Conservation (phyloP, 2,888 invertebrate genomes). For the Eumacrocentrus americanus region DNA sequence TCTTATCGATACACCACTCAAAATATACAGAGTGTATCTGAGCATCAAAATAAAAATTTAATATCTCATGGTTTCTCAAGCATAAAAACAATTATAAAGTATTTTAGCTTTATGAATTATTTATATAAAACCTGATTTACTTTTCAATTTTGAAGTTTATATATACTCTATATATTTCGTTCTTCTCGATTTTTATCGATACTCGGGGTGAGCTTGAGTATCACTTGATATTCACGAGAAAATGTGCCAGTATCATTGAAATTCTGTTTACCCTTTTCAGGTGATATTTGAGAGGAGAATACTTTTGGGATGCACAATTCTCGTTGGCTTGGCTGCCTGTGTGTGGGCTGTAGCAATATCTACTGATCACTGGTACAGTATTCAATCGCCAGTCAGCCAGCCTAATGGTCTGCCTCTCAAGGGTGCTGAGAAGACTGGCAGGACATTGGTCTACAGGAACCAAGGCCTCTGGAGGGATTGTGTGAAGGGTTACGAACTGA, state of each 20-base stretch:
- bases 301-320: slow-evolving; percentile 73
- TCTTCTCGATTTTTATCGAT: too few species aligned
- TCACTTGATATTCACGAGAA: slow-evolving; percentile 2
- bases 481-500: slow-evolving; percentile 61
- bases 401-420: slow-evolving; percentile 47
- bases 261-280: slow-evolving; percentile 41
- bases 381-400: slow-evolving; percentile 55
- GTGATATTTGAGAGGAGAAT: slow-evolving; percentile 74
- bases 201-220: slow-evolving; percentile 1
- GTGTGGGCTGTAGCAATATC: slow-evolving; percentile 77
- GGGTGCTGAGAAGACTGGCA: slow-evolving; percentile 40
- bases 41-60: too few species aligned
- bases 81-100: too few species aligned
- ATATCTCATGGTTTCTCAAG: too few species aligned
- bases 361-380: slow-evolving; percentile 76
- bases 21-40: too few species aligned
- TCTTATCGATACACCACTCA: slow-evolving; percentile 2
- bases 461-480: slow-evolving; percentile 76
- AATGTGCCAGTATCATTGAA: too few species aligned
- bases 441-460: slow-evolving; percentile 68
- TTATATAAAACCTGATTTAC: too few species aligned
- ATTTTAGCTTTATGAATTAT: too few species aligned
- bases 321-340: slow-evolving; percentile 71
- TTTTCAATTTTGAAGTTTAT: too few species aligned
- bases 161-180: too few species aligned